A percentile compares a stretch with the other conserved stretches of the same genome.
Conservation (phyloP, 64 coral and sea anemone genomes). For the Porites lutea region DNA sequence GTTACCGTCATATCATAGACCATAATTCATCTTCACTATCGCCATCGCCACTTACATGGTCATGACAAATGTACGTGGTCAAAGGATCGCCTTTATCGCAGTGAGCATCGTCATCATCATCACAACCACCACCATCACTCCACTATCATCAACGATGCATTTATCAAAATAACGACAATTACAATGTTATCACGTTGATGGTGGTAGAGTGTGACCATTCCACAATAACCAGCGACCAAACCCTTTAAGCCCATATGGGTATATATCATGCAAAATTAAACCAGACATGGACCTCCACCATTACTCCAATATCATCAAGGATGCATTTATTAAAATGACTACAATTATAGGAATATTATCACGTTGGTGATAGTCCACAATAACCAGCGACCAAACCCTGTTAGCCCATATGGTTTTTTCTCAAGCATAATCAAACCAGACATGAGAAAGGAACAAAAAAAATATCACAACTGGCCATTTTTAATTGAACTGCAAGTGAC, state of each 20-base stretch:
- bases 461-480: background rate
- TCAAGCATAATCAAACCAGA: background rate
- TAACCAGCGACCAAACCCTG: background rate
- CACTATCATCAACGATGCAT: background rate
- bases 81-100: background rate
- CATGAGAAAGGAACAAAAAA: no score
- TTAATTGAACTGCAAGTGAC: no score
- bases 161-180: background rate
- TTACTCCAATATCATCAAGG: background rate
- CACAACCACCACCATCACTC: background rate
- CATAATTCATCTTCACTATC: background rate
- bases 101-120: background rate
- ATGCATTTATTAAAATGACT: background rate
- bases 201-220: no score
- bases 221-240: background rate
- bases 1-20: background rate
- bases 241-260: background rate
- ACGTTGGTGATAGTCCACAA: background rate
- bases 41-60: background rate
- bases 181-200: background rate
- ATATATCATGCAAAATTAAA: background rate
- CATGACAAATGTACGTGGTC: background rate
- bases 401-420: background rate
- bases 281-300: background rate
- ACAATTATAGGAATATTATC: background rate